phyloP scores from a whole-genome alignment of 2,797 vertebrate genomes.

The Myotis findleyi region DNA sequence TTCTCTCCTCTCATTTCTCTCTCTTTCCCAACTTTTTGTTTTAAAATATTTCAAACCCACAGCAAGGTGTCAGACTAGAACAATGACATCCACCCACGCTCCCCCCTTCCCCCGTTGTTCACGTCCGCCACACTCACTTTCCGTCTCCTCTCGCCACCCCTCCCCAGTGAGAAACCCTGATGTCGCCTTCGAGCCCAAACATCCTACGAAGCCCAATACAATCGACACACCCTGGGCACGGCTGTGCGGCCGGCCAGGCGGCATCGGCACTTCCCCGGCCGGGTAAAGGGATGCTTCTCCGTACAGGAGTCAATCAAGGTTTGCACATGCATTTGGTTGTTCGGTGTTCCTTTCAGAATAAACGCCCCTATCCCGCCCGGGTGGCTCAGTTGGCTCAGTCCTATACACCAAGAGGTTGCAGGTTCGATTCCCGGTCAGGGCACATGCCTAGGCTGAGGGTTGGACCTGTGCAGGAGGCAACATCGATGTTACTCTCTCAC shows the following conservation, averaged over 20 bases:
- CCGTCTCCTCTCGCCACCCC: no score
- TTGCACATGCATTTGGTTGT: neutral
- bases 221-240: rapidly evolving
- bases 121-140: neutral
- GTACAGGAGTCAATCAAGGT: neutral
- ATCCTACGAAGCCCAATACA: rapidly evolving
- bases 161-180: neutral
- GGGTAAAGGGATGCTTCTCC: neutral
- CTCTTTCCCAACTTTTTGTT: neutral
- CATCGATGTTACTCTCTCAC: neutral
- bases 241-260: rapidly evolving
- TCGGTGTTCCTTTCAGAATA: neutral
- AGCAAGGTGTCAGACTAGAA: neutral
- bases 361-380: no score
- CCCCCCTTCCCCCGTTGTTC: neutral
- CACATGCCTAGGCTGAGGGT: no score
- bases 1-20: neutral
- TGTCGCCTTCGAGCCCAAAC: neutral
- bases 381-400: no score
- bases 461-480: neutral
- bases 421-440: no score
- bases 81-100: neutral
- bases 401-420: no score
- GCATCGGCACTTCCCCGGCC: rapidly evolving
- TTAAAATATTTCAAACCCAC: neutral